Evolutionary conservation across 2,797 vertebrate genomes (phyloP), one percentile per base, ranked within the genome.

Genomic region (Spinus pinus): DNA sequence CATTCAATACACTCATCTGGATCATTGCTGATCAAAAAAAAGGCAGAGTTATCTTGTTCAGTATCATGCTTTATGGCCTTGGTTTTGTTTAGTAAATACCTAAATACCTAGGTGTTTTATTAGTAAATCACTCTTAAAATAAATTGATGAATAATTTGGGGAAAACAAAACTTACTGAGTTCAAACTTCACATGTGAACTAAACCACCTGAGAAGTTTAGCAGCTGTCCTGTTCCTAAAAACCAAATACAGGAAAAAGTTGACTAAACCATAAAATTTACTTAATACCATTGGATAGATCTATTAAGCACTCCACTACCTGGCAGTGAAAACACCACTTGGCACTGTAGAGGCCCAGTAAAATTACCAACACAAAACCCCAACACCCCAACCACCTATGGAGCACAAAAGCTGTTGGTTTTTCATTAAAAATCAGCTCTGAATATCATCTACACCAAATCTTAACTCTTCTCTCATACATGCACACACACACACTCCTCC

Each of bases 261-360:
- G 85, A 91, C 54, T 65, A 42, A 53, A 56, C 58, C 69, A 54
- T 86, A 94, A 73, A 95, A 96, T 81, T 64, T 39, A 46, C 94
- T 90, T 95, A 88, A 94, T 90, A 33, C 39, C 30, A 25, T 66
- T 92, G 86, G 80, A 83, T 37, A 94, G 66, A 86, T 94, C 96
- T 95, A 93, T 93, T 96, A 92, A 90, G 35, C 67, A 85, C 81
- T 96, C 67, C 53, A 35, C 51, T 94, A 77, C 89, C 90, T 91
- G 72, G 79, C 86, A 97, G 92, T 69, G 44, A 78, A 95, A 96
- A 86, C n/a, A 70, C 35, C 60, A 81, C 65, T 97, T 86, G 86
- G 83, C 86, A 94, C 81, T 37, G 16, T 3, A 69, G 50, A 42
- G 53, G 56, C 60, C 80, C 89, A 93, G 81, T 50, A 92, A 47